Evolutionary conservation across 2,113 vertebrate species (phyloP), one percentile per base, ranked within the genome.

Genomic region (Vimba vimba): DNA sequence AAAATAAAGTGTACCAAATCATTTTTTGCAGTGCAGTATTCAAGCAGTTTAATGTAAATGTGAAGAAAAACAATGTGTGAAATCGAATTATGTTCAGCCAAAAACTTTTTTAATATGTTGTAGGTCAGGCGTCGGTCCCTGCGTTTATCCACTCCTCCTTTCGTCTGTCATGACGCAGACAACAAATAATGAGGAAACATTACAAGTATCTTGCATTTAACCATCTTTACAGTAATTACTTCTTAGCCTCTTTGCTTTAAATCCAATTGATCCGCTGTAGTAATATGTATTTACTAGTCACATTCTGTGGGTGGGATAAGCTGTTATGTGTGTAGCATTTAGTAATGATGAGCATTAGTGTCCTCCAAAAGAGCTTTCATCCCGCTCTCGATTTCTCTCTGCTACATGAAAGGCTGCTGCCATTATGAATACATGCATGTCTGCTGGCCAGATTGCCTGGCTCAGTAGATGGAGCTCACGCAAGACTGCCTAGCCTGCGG

Each of bases 361-460:
- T 91, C 94, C 94, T 96, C 96, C 94, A 95, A 96, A 95, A 95
- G 94, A 90, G 77, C 55, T 79, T 57, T 91, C 84, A 87, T 86
- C 87, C 84, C 64, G 23, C 55, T 84, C 87, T 86, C 76, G 88
- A 74, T 47, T 25, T 84, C 59, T 78, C 43, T 60, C 45, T 69
- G 50, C 79, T 86, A 86, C 88, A 76, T 76, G 27, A 68, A 88
- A 79, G 25, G 60, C 85, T 86, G 84, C 90, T 83, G 68, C 89
- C 94, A 85, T 96, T 95, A 97, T 97, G 96, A 96, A 96, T 96
- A 94, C 95, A 95, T 94, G 96, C 97, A 95, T 96, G 96, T 95
- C 94, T 96, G 96, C 96, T 92, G 95, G 96, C 96, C 96, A 96
- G 96, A 97, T 98, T 97, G 96, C 97, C 96, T 96, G 96, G 95